phyloP scores from a whole-genome alignment of 2,888 invertebrate species.

The Amiota communis region DNA sequence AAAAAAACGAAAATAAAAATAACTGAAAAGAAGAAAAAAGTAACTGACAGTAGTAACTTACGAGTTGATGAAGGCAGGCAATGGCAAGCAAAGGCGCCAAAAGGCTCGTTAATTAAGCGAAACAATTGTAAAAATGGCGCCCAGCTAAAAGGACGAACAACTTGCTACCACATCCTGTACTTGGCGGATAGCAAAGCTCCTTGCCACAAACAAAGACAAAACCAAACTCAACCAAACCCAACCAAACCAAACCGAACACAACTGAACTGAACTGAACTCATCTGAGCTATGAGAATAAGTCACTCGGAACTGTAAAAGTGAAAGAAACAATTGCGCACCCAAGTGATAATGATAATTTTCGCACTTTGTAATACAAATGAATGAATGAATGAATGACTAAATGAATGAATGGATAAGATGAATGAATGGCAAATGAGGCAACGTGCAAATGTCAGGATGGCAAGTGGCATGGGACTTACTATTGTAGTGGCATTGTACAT shows the following conservation, averaged over 20 bases:
- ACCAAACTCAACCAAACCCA: background rate
- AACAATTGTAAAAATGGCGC: constrained; percentile 58
- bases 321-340: constrained; percentile 28
- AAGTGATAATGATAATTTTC: constrained; percentile 70
- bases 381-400: constrained; percentile 8
- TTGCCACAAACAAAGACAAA: background rate
- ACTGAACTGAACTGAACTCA: no score
- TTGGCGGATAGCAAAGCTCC: background rate
- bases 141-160: constrained; percentile 19
- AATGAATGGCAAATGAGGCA: background rate
- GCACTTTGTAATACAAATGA: constrained; percentile 53
- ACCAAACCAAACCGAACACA: background rate
- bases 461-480: constrained; percentile 33
- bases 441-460: background rate
- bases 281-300: no score
- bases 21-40: background rate
- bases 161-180: background rate
- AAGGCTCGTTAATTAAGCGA: constrained; percentile 67
- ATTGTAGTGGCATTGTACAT: no score
- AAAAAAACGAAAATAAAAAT: background rate
- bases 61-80: background rate
- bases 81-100: constrained; percentile 33
- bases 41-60: background rate
- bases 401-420: background rate
- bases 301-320: no score